Percentiles rank a stretch among this genome's conserved stretches.
Conservation (phyloP, 2,797 vertebrate genomes). For the Momotus momota region DNA sequence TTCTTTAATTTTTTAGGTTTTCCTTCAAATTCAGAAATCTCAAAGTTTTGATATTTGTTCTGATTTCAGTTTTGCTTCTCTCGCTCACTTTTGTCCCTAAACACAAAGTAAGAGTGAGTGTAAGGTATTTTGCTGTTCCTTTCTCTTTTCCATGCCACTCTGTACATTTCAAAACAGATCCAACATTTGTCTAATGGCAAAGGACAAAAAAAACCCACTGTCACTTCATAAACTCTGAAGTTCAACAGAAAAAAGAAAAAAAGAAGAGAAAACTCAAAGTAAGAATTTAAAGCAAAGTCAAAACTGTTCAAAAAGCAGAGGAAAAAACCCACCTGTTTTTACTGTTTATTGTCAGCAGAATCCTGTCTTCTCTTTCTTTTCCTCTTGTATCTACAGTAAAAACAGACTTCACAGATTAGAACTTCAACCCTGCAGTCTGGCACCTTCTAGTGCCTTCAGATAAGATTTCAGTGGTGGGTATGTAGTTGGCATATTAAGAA, state of each 20-base stretch:
- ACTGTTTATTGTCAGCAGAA: background rate
- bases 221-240: background rate
- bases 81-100: background rate
- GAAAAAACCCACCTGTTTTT: background rate
- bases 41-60: background rate
- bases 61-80: background rate
- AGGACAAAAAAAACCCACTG: background rate
- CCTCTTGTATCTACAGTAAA: background rate
- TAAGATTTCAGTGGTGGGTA: conserved; percentile 1
- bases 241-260: background rate
- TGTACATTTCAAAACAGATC: background rate
- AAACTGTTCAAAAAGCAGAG: background rate
- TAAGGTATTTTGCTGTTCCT: background rate
- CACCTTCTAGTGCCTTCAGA: conserved; percentile 2
- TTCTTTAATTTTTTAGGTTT: background rate
- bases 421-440: background rate
- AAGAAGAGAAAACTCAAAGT: background rate
- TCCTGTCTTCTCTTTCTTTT: background rate
- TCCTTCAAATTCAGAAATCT: background rate
- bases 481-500: background rate
- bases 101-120: background rate
- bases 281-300: background rate
- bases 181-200: background rate
- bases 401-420: background rate
- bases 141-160: background rate